Conservation (phyloP, 2,113 vertebrate genomes). For the Prionailurus bengalensis region DNA sequence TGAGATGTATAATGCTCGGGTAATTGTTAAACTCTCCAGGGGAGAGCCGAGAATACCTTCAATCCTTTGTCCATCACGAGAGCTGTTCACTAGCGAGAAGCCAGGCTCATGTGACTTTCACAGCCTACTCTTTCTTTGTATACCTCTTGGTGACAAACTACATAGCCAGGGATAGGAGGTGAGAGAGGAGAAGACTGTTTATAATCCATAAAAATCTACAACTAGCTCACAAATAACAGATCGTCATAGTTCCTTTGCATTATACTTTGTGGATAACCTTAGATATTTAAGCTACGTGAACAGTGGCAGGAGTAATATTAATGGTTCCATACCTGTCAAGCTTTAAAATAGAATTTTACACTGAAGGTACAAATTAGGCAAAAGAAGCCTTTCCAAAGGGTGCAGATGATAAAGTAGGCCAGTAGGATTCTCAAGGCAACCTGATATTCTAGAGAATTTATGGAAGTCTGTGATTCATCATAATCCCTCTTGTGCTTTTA, state of each 20-base stretch:
- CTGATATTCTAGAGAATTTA: not conserved
- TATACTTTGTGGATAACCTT: not conserved
- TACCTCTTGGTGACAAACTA: not conserved
- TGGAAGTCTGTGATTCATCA: not conserved
- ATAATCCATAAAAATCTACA: not conserved
- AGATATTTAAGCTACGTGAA: not conserved
- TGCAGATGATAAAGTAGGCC: not conserved
- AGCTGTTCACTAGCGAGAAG: not conserved
- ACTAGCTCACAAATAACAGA: not conserved
- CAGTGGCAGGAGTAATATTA: not conserved
- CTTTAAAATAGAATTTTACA: slow-evolving; percentile 43
- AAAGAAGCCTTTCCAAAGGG: slow-evolving; percentile 11
- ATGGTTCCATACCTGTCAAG: not conserved
- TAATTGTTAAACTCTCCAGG: not conserved
- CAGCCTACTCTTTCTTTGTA: not conserved
- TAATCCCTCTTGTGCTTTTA: not conserved
- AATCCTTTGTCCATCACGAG: not conserved
- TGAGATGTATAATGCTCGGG: not conserved
- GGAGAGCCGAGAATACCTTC: not conserved
- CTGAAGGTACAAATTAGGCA: not conserved
- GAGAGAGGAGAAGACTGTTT: not conserved
- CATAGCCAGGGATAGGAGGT: not conserved
- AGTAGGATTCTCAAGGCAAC: not conserved
- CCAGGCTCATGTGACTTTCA: not conserved
- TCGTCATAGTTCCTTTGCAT: not conserved